phyloP scores from a whole-genome alignment of 2,113 vertebrate species.

The Daboia siamensis region DNA sequence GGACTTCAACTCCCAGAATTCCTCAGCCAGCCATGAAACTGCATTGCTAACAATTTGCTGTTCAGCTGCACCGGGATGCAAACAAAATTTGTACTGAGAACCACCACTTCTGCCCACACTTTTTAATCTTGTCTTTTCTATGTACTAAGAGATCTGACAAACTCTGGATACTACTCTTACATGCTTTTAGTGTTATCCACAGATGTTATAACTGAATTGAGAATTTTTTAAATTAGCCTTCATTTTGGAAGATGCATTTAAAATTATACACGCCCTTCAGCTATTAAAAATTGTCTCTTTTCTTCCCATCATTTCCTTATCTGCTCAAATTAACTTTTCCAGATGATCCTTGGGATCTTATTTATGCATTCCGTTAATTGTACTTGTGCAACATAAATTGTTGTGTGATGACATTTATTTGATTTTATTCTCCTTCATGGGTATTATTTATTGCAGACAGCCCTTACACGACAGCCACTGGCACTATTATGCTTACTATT shows the following conservation, averaged over 20 bases:
- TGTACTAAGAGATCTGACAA: background rate
- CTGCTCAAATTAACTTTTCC: background rate
- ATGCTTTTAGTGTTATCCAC: background rate
- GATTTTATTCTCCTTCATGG: background rate
- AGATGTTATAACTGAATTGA: background rate
- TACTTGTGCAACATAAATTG: background rate
- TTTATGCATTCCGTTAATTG: background rate
- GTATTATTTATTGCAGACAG: slow-evolving; percentile 67
- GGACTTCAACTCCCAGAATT: background rate
- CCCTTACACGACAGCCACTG: slow-evolving; percentile 80
- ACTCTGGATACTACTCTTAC: background rate
- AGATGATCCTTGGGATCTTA: background rate
- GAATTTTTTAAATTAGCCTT: background rate
- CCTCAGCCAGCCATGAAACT: background rate
- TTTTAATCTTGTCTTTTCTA: background rate
- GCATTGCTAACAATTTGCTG: background rate
- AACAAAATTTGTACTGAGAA: background rate
- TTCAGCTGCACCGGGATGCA: background rate
- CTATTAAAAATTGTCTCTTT: background rate
- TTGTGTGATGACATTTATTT: background rate
- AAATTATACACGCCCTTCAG: background rate
- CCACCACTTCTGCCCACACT: background rate
- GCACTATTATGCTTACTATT: slow-evolving; percentile 80
- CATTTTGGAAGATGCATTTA: background rate
- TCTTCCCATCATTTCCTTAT: background rate